phyloP scores from a whole-genome alignment of 2,888 invertebrate genomes.

The Liposcelis brunnea region DNA sequence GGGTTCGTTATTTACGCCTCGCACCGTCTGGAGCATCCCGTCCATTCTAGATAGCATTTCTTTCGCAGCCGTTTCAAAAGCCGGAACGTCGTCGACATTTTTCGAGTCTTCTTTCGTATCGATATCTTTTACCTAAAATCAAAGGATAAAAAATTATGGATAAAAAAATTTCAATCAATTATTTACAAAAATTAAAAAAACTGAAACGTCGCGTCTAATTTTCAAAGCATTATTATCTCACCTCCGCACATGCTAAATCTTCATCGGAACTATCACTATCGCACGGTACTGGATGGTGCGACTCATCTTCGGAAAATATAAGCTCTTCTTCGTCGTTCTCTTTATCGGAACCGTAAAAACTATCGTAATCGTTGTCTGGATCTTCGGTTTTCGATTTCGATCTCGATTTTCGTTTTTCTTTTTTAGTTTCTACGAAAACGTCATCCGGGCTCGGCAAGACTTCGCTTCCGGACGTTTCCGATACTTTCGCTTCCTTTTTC shows the following conservation, averaged over 20 bases:
- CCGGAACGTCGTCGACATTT: conserved; percentile 27
- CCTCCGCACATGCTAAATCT: too few species aligned
- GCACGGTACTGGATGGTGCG: conserved; percentile 24
- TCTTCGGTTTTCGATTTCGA: conserved; percentile 19
- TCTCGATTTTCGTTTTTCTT: conserved; percentile 13
- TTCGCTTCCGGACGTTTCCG: conserved; percentile 17
- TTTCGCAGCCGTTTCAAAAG: conserved; percentile 30
- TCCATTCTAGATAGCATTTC: conserved; percentile 38
- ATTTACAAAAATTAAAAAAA: conserved; percentile 9
- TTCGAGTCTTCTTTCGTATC: conserved; percentile 17
- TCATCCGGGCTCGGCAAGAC: background rate
- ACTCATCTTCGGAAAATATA: conserved; percentile 39
- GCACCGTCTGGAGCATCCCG: conserved; percentile 38
- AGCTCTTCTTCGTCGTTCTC: conserved; percentile 41
- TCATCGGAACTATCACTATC: conserved; percentile 25
- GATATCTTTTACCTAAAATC: too few species aligned
- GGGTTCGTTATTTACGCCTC: conserved; percentile 36
- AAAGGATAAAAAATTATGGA: too few species aligned
- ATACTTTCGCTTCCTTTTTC: conserved; percentile 20
- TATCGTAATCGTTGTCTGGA: conserved; percentile 31
- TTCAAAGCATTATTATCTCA: too few species aligned
- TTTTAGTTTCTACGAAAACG: conserved; percentile 2
- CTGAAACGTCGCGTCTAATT: conserved; percentile 11
- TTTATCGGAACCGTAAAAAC: conserved; percentile 42
- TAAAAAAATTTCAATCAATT: conserved; percentile 1